Percentiles rank a stretch among this genome's conserved stretches.
phyloP scores from a whole-genome alignment of 1,140 invertebrate species.

The Tribolium castaneum region DNA sequence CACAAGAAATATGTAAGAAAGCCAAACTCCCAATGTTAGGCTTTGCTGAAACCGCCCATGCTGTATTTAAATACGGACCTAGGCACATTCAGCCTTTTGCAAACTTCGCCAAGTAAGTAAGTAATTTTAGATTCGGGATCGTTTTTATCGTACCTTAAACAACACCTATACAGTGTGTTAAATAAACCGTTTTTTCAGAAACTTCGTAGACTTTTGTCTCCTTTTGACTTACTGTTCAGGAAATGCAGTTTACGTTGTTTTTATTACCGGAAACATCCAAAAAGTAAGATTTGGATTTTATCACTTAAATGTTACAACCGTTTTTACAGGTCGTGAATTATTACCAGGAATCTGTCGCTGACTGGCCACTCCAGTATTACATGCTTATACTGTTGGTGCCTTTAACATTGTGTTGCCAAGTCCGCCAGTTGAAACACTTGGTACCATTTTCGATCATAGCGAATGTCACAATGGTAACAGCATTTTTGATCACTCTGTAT shows the following conservation, averaged over 20 bases:
- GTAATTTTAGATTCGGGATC: background rate
- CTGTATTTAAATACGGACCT: conserved; percentile 81
- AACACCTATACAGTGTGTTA: no score
- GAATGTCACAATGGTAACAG: conserved; percentile 75
- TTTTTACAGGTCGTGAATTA: conserved; percentile 56
- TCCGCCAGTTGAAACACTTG: conserved; percentile 77
- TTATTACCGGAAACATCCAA: conserved; percentile 59
- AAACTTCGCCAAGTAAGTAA: conserved; percentile 69
- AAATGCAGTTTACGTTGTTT: conserved; percentile 77
- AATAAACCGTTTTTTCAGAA: background rate
- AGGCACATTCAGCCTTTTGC: conserved; percentile 69
- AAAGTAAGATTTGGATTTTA: background rate
- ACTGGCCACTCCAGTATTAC: conserved; percentile 66
- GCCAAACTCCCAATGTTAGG: conserved; percentile 76
- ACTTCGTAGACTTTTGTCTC: conserved; percentile 68
- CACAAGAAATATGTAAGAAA: conserved; percentile 76
- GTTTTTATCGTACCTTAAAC: no score
- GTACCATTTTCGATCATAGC: conserved; percentile 81
- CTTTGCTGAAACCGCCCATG: conserved; percentile 83
- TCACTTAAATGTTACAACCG: background rate
- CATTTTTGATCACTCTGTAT: conserved; percentile 77
- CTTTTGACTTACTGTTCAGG: conserved; percentile 73
- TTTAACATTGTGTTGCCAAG: conserved; percentile 72
- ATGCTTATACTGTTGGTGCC: conserved; percentile 72
- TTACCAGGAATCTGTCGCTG: conserved; percentile 54